Base-by-base conservation (phyloP, 2,888 invertebrate genomes). In the Chymomyza caudatula region DNA sequence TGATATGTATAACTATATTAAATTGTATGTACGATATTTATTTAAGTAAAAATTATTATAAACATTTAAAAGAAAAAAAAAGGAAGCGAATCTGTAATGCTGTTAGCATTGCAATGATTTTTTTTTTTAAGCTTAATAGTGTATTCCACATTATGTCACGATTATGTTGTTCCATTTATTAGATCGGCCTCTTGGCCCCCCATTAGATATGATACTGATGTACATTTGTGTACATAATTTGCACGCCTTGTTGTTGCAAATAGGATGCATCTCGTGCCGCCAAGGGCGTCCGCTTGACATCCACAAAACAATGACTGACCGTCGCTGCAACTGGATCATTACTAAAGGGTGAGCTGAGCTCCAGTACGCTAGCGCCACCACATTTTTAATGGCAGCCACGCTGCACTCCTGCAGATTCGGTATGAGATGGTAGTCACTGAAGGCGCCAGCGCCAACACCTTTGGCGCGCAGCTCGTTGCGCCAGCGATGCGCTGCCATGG, bases 351-450 rank as follows among this genome's bases (percentile, higher is more conserved):
- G 87, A 62, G 5, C 71, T 62, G 0, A 87, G 91, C 37, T 93
- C 92, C 0, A 94, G 89, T 22, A 96, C 93, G 0, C 84, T 86
- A 0, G 96, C 97, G 0, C 94, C 95, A 0, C 97, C 97, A 98
- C 93, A 65, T 96, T 91, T 11, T 92, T 91, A 71, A 95, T 93
- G 76, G 93, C 93, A 23, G 92, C 92, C 29, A 77, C 69, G 17
- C 85, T 86, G 57, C 92, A 91, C 77, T 93, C 92, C 43, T 92
- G 92, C 63, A 95, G 92, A 83, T 93, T 92, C 25, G 95, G 86
- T 55, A 94, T 86, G 1, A 92, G 93, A 1, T 87, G 88, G 23
- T 93, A 89, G 0, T 91, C 92, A 0, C 85, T 85, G 85, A 95
- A 93, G 0, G 91, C 92, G 0, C 93, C 91, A 63, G 91, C 65